Evolutionary conservation across 1,140 invertebrate genomes (phyloP).

Genomic region (Pachypeltis micranthus): DNA sequence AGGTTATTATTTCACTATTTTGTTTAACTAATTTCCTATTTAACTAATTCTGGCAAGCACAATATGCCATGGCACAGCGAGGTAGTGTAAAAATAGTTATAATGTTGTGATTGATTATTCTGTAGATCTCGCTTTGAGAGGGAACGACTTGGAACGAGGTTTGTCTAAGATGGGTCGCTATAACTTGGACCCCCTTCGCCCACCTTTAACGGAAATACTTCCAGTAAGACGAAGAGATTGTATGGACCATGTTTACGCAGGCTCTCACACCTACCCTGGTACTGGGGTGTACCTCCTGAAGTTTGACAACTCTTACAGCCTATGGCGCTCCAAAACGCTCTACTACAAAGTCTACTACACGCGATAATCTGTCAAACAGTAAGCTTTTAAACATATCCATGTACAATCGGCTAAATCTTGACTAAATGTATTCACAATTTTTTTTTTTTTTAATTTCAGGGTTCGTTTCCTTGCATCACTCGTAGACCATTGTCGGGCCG

Average conservation of each 20-base stretch:
- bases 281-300: constrained; percentile 95
- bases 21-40: too few species aligned
- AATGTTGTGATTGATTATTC: constrained; percentile 18
- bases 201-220: constrained; percentile 66
- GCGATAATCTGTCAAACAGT: constrained; percentile 37
- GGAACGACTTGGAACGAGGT: constrained; percentile 21
- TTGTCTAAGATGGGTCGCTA: neutral
- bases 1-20: too few species aligned
- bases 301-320: constrained; percentile 98
- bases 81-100: neutral
- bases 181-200: constrained; percentile 29
- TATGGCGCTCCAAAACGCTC: constrained; percentile 97
- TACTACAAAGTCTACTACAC: constrained; percentile 99
- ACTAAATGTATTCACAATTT: too few species aligned
- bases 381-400: too few species aligned
- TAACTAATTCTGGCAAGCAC: too few species aligned
- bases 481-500: too few species aligned
- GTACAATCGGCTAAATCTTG: too few species aligned
- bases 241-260: constrained; percentile 93
- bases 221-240: constrained; percentile 92
- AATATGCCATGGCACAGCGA: too few species aligned
- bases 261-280: constrained; percentile 91
- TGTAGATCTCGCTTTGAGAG: constrained; percentile 19
- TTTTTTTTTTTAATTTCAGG: too few species aligned
- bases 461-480: too few species aligned